phyloP scores from a whole-genome alignment of 2,113 vertebrate species.

The Hystrix cristata region DNA sequence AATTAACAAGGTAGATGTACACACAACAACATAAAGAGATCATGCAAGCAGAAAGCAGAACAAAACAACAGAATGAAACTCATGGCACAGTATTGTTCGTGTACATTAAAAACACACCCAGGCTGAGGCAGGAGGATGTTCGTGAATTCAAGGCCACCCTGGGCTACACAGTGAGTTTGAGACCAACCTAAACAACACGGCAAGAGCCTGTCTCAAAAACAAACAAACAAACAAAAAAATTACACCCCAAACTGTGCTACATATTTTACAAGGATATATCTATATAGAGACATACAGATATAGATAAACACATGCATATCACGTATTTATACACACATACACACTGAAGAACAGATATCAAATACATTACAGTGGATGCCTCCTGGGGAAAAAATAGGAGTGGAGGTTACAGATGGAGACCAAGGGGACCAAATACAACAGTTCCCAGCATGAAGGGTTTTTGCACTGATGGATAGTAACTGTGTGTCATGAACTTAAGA shows the following conservation, averaged over 20 bases:
- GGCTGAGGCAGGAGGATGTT: background rate
- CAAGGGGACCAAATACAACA: background rate
- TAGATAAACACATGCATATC: background rate
- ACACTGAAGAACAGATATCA: background rate
- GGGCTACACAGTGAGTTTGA: background rate
- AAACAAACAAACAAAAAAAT: background rate
- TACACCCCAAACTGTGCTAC: background rate
- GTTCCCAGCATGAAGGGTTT: background rate
- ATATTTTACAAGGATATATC: background rate
- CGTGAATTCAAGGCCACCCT: background rate
- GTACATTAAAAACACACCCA: background rate
- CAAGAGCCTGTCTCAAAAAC: background rate
- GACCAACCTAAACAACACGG: background rate
- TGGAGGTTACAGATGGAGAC: background rate
- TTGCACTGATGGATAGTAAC: background rate
- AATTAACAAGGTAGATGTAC: background rate
- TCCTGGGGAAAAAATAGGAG: background rate
- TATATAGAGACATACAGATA: background rate
- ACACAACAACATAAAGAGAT: background rate
- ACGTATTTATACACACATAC: background rate
- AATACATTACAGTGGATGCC: background rate
- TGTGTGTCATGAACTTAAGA: background rate
- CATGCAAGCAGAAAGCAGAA: background rate
- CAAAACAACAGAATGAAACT: background rate
- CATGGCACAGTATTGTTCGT: accelerated